Base-by-base conservation (phyloP, 2,113 vertebrate species). In the Ascaphus truei region DNA sequence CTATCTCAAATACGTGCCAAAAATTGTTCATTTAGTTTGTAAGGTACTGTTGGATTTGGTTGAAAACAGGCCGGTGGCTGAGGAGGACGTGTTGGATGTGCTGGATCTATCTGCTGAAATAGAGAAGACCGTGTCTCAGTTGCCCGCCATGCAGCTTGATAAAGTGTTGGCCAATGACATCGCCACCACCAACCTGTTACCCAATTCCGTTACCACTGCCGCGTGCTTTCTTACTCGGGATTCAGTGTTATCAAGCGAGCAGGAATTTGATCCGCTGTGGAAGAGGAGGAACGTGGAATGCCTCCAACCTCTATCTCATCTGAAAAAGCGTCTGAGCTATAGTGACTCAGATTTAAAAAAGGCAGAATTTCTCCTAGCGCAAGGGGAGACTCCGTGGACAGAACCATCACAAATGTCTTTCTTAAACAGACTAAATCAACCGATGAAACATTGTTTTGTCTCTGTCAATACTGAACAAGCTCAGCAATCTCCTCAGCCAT, bases 1-100 rank as follows among this genome's bases (percentile, higher is more conserved):
- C 26, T 88, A 93, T 74, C 92, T 99, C 85, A 98, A 93, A 75
- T 83, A 97, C 0, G 90, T 98, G 81, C 97, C 97, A 75, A 99
- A 98, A 76, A 92, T 98, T 5, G 53, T 99, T 30, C 91, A 96
- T 55, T 77, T 98, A 0, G 84, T 94, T 27, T 99, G 96, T 86
- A 88, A 85, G 68, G 57, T 95, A 41, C 83, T 99, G 5, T 53
- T 95, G 3, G 92, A 94, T 79, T 82, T 98, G 20, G 94, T 92
- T 1, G 94, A 95, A 72, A 91, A 97, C 82, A 88, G 90, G 15
- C 91, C 88, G n/a, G 80, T 88, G 30, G 58, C 89, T 0, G 84
- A 90, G 58, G 89, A 90, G 5, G 83, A 89, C 51, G 27, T 89
- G 61, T 16, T 84, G 16, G 86, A 93, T 58, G 68, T 89, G 4